phyloP scores from a whole-genome alignment of 2,113 vertebrate species.

The Percina caprodes region DNA sequence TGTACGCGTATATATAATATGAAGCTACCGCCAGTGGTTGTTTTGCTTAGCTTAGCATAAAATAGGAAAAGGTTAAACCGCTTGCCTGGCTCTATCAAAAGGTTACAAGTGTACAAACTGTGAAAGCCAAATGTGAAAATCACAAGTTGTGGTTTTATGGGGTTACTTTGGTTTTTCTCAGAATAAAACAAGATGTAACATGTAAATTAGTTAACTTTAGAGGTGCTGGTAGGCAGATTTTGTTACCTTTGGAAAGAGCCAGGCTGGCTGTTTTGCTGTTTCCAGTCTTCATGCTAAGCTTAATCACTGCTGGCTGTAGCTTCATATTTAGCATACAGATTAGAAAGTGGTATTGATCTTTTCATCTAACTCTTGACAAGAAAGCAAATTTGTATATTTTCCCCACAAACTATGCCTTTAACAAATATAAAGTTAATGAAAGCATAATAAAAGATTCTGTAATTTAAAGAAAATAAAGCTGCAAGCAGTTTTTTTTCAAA shows the following conservation, averaged over 20 bases:
- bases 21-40: not conserved
- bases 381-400: not conserved
- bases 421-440: not conserved
- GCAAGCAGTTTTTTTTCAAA: not conserved
- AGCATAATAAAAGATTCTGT: not conserved
- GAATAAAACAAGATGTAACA: not conserved
- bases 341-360: no score
- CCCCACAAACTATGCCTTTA: not conserved
- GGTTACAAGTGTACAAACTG: not conserved
- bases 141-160: not conserved
- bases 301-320: no score
- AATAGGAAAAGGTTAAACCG: not conserved
- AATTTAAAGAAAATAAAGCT: not conserved
- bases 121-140: not conserved
- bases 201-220: no score
- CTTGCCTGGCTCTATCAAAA: not conserved
- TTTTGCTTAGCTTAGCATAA: not conserved
- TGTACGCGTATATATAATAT: no score
- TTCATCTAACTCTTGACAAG: no score
- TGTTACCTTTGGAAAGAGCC: no score
- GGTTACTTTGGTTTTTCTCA: not conserved
- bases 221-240: no score
- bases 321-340: not conserved
- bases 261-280: no score
- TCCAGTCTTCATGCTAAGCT: not conserved